A percentile compares a stretch with the other conserved stretches of the same genome.
Evolutionary conservation across 2,888 invertebrate genomes (phyloP).

Genomic region (Cinara cedri): DNA sequence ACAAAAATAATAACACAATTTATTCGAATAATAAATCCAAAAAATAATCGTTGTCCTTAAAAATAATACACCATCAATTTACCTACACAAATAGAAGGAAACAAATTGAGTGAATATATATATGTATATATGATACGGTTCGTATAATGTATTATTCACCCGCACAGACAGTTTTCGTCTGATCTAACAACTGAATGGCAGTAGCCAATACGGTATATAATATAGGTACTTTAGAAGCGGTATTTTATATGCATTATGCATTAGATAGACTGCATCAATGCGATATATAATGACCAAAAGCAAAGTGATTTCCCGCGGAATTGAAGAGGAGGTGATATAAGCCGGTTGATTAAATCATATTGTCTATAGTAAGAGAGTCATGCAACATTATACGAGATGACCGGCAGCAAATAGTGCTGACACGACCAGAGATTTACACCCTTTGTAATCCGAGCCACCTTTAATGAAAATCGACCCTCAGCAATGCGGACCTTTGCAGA

Average conservation of each 20-base stretch:
- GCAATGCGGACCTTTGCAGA: constrained; percentile 39
- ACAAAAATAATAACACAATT: no score
- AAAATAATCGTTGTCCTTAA: no score
- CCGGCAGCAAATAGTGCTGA: constrained; percentile 15
- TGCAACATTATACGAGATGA: neutral
- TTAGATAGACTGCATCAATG: constrained; percentile 38
- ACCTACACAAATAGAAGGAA: no score
- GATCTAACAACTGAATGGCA: neutral
- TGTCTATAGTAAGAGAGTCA: neutral
- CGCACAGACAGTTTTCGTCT: neutral
- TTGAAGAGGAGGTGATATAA: constrained; percentile 25
- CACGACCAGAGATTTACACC: constrained; percentile 15
- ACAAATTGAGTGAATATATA: no score
- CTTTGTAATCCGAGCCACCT: constrained; percentile 32
- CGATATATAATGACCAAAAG: constrained; percentile 20
- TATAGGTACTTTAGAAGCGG: neutral
- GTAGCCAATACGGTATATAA: neutral
- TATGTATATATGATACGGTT: neutral
- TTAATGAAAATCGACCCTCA: constrained; percentile 46
- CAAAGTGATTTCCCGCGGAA: constrained; percentile 42
- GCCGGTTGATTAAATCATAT: constrained; percentile 49
- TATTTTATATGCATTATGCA: constrained; percentile 41
- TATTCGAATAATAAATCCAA: no score
- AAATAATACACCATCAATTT: no score
- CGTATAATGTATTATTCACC: neutral